Base-by-base conservation (phyloP, 2,888 invertebrate species). In the Argyra leucocephala region DNA sequence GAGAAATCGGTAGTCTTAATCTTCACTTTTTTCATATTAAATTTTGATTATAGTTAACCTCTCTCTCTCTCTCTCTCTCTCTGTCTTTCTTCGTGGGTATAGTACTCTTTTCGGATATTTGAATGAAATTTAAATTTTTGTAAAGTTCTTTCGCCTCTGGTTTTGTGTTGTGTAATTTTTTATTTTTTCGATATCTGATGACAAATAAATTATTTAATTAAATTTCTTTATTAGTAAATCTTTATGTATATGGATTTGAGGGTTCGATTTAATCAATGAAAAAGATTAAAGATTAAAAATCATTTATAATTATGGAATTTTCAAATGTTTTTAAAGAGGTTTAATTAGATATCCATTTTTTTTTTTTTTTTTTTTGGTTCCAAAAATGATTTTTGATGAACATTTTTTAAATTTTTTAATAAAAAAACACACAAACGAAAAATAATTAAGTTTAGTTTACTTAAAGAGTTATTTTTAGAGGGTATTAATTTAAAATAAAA, bases 141-240 rank as follows among this genome's bases (percentile, higher is more conserved):
- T 5, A 48, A n/a, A n/a, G n/a, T 48, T 6, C 15, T 48, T 31
- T 31, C 2, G 31, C 31, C n/a, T n/a, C n/a, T n/a, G n/a, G n/a
- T n/a, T n/a, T n/a, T n/a, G n/a, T 31, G 31, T 12, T 31, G 31
- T 31, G 12, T 26, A 10, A 31, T n/a, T n/a, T n/a, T n/a, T 31
- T 31, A 31, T 31, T 7, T 26, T 4, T 26, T 48, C 1, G 48
- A 48, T 48, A 18, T 48, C 18, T 48, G 48, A 48, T 48, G 48
- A 48, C 48, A 48, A 48, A 48, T 48, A 48, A 48, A 48, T 48
- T 48, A 48, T 48, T 48, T 5, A 48, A 48, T 48, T 48, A 48
- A 48, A 48, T 48, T 48, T 48, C 48, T 48, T 48, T 48, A 48
- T 48, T 48, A 48, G 48, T 31, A n/a, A n/a, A 18, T 48, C 31